Evolutionary conservation across 2,888 invertebrate genomes (phyloP).

Genomic region (Mylabris sibirica): DNA sequence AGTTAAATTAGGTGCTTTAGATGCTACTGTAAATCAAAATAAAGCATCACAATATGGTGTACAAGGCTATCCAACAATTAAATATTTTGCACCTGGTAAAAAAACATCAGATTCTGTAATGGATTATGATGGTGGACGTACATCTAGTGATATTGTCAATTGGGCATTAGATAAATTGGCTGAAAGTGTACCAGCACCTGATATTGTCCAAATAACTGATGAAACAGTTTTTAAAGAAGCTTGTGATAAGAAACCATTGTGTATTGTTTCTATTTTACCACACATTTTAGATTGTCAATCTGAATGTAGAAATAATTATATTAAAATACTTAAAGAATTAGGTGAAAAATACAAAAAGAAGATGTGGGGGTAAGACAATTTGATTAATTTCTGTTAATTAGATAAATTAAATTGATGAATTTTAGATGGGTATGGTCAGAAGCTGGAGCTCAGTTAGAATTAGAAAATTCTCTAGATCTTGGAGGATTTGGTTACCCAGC

Average conservation of each 20-base stretch:
- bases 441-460: conserved; percentile 81
- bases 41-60: conserved; percentile 87
- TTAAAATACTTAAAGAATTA: conserved; percentile 74
- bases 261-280: conserved; percentile 90
- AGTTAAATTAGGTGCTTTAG: conserved; percentile 93
- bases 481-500: conserved; percentile 99
- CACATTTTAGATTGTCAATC: conserved; percentile 97
- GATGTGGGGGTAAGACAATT: conserved; percentile 76
- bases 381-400: neutral
- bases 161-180: conserved; percentile 89
- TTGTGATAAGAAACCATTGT: conserved; percentile 88
- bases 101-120: conserved; percentile 73
- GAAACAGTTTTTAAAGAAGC: conserved; percentile 72
- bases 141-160: conserved; percentile 85
- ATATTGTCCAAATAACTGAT: conserved; percentile 70
- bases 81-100: conserved; percentile 82
- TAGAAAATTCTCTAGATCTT: conserved; percentile 91
- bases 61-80: conserved; percentile 96
- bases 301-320: conserved; percentile 87
- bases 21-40: conserved; percentile 89
- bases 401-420: conserved; percentile 14
- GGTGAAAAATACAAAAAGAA: conserved; percentile 94
- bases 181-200: conserved; percentile 90
- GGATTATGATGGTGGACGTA: conserved; percentile 94
- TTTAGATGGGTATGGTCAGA: conserved; percentile 90